Evolutionary conservation across 2,888 invertebrate genomes (phyloP), one percentile per base, ranked within the genome.

Genomic region (Eurytoma adleriae): DNA sequence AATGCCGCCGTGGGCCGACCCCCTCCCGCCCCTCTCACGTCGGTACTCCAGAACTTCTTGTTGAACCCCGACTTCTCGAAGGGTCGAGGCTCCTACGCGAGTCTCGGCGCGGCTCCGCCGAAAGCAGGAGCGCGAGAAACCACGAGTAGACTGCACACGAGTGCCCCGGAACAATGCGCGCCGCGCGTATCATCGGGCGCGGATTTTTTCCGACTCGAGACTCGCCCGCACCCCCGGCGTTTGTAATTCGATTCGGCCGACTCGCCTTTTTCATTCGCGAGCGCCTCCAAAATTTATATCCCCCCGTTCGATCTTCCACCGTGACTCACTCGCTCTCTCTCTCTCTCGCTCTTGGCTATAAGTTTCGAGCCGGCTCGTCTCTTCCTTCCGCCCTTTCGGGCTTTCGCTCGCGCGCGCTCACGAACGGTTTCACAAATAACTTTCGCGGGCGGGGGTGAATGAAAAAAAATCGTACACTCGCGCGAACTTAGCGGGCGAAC

Each of bases 201-300:
- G 86, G 85, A 87, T 88, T 88, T 87, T 61, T 61, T 30, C 18
- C 20, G 30, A 27, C 30, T 27, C 50, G 10, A 54, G n/a, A 14
- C 57, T 7, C 18, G 24, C 14, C 64, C 20, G 16, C 10, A 24
- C 52, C 30, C 85, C 87, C 88, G 88, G 27, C n/a, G 88, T 89
- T 88, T 87, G 88, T 88, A 89, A 89, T 89, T 87, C 89, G 89
- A 89, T 90, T 88, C 87, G 88, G 40, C 10, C 40, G 40, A 10
- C 40, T 40, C 7, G 40, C 7, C 40, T 40, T 40, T 40, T 64
- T 64, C 54, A n/a, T 54, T 54, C n/a, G 54, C n/a, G 4, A n/a
- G n/a, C 18, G 64, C 48, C n/a, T 64, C 48, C 18, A 40, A 64
- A 64, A 40, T 64, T 64, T 40, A 64, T n/a, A 54, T n/a, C n/a